phyloP scores from a whole-genome alignment of 2,888 invertebrate genomes.

The Liopterus haemorrhoidalis region DNA sequence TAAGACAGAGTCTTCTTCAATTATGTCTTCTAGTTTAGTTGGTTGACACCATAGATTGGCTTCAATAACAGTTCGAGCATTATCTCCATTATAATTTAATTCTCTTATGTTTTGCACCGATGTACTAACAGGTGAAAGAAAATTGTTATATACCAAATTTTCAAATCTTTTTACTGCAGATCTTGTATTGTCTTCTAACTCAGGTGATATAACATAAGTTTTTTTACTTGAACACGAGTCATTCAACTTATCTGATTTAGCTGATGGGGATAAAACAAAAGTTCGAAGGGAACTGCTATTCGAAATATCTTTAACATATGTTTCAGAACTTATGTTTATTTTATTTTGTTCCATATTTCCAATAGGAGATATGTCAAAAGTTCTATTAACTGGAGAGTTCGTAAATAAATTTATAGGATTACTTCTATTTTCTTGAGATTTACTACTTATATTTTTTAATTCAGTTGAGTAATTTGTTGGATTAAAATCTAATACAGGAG shows the following conservation, averaged over 20 bases:
- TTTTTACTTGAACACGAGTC: too few species aligned
- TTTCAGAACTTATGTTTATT: constrained; percentile 21
- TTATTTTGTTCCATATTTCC: constrained; percentile 6
- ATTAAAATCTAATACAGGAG: too few species aligned
- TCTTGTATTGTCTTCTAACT: background rate
- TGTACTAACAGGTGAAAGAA: constrained; percentile 1
- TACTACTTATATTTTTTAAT: constrained; percentile 19
- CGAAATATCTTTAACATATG: constrained; percentile 22
- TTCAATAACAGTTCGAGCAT: constrained; percentile 37
- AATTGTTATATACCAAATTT: background rate
- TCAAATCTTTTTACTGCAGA: background rate
- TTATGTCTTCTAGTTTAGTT: constrained; percentile 46
- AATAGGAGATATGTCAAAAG: constrained; percentile 13
- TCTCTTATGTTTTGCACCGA: constrained; percentile 7
- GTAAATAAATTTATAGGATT: constrained; percentile 9
- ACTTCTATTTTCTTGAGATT: constrained; percentile 3
- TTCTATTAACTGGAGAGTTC: constrained; percentile 7
- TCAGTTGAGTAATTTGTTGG: constrained; percentile 30
- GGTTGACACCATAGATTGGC: constrained; percentile 43
- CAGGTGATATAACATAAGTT: too few species aligned
- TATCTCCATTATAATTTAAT: constrained; percentile 37
- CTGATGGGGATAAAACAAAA: too few species aligned
- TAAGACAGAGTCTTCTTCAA: constrained; percentile 44
- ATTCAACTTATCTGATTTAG: too few species aligned
- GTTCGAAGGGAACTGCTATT: too few species aligned